Evolutionary conservation across 2,888 invertebrate species (phyloP).

Genomic region (Embidobia sp.): DNA sequence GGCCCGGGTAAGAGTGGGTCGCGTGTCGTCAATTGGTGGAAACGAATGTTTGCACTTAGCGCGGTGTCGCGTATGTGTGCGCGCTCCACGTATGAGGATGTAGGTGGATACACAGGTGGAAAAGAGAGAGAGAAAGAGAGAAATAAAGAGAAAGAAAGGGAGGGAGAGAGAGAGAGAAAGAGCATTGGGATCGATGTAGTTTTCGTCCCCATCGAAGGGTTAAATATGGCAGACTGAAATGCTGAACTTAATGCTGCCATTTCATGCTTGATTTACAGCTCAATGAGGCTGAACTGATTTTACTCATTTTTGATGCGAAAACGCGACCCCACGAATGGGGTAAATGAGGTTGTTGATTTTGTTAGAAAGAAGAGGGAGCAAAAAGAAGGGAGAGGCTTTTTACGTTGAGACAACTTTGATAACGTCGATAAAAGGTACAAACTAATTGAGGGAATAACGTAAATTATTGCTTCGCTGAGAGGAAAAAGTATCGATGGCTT

Average conservation of each 20-base stretch:
- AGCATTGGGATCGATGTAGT: constrained; percentile 24
- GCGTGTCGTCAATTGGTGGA: constrained; percentile 62
- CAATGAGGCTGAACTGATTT: constrained; percentile 48
- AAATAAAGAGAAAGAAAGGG: too few relatives aligned
- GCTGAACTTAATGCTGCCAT: constrained; percentile 38
- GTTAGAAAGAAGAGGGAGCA: background rate
- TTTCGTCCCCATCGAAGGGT: constrained; percentile 48
- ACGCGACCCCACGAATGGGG: constrained; percentile 5
- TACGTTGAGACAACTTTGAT: too few relatives aligned
- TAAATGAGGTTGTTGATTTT: background rate
- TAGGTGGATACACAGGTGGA: constrained; percentile 38
- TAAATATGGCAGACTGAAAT: constrained; percentile 40
- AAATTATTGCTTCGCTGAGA: too few relatives aligned
- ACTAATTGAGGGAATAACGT: too few relatives aligned
- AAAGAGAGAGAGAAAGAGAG: constrained; percentile 8
- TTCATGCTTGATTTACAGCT: constrained; percentile 44
- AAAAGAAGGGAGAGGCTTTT: too few relatives aligned
- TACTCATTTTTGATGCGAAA: constrained; percentile 32
- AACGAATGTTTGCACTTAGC: constrained; percentile 63
- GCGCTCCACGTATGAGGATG: constrained; percentile 12
- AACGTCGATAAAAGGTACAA: too few relatives aligned
- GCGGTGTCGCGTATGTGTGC: constrained; percentile 24
- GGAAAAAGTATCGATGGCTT: too few relatives aligned
- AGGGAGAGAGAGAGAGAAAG: constrained; percentile 3
- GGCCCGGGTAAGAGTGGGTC: constrained; percentile 54